Conservation (phyloP, 2,888 invertebrate species). For the Eupeodes luniger region DNA sequence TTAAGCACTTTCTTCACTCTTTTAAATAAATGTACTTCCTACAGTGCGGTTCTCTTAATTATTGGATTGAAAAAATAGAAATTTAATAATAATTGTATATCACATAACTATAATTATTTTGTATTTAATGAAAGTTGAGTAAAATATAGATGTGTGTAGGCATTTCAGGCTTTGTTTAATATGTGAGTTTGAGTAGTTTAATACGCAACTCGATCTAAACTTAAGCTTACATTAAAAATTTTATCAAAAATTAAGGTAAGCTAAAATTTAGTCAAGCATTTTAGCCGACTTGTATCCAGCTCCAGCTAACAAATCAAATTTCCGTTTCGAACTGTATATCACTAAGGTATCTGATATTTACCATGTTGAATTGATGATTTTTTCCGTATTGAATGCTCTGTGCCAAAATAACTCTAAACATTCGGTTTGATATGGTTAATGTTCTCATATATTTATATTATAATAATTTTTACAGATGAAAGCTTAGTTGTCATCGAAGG, state of each 20-base stretch:
- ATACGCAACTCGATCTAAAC: not conserved
- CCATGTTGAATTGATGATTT: too few relatives aligned
- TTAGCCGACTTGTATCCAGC: conserved; percentile 4
- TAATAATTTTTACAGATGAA: too few relatives aligned
- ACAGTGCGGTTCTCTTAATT: conserved; percentile 19
- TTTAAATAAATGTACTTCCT: not conserved
- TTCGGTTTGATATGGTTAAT: too few relatives aligned
- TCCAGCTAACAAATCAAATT: conserved; percentile 23
- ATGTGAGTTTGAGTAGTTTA: not conserved
- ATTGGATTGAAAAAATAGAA: not conserved
- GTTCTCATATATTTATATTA: too few relatives aligned
- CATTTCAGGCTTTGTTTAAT: not conserved
- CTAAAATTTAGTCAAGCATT: conserved; percentile 11
- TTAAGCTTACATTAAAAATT: not conserved
- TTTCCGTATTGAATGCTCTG: too few relatives aligned
- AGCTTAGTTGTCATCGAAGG: too few relatives aligned
- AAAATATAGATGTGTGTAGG: not conserved
- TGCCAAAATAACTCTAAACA: too few relatives aligned
- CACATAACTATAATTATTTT: too few relatives aligned
- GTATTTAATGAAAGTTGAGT: not conserved
- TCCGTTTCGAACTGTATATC: conserved; percentile 12
- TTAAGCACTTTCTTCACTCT: not conserved
- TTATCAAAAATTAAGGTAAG: not conserved
- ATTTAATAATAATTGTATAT: not conserved
- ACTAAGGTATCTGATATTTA: not conserved